Conservation (phyloP, 1,140 invertebrate species). For the Aphis gossypii region DNA sequence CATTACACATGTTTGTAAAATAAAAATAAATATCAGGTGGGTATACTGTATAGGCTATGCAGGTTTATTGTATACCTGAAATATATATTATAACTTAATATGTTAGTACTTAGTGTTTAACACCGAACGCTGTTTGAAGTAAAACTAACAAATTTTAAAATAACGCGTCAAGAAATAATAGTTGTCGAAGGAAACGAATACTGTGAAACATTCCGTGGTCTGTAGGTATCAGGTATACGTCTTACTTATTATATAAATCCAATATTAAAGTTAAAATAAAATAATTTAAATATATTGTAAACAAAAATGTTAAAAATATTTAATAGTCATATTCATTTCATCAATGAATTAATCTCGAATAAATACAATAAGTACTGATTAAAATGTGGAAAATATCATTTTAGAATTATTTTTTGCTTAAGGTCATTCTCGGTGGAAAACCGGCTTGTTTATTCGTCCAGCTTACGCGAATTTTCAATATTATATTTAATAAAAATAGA, state of each 20-base stretch:
- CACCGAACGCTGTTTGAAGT: too few species aligned
- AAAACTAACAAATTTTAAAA: too few species aligned
- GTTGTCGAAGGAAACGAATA: too few species aligned
- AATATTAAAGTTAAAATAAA: too few species aligned
- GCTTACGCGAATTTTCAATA: neutral
- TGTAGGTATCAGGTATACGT: too few species aligned
- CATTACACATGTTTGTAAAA: too few species aligned
- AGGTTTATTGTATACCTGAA: neutral
- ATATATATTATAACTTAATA: neutral
- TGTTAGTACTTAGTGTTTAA: too few species aligned
- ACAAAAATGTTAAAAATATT: neutral
- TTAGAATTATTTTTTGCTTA: too few species aligned
- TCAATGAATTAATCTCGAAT: neutral
- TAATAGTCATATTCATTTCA: neutral
- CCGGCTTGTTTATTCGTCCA: neutral
- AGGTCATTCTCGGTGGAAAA: neutral
- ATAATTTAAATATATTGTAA: neutral
- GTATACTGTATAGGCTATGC: neutral
- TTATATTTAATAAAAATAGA: neutral
- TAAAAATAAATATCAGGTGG: neutral
- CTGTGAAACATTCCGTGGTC: too few species aligned
- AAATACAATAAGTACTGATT: neutral
- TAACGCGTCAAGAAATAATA: too few species aligned
- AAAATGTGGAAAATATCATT: neutral
- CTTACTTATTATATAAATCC: too few species aligned